Conservation (phyloP, 2,113 vertebrate species). For the Bambusicola thoracicus region DNA sequence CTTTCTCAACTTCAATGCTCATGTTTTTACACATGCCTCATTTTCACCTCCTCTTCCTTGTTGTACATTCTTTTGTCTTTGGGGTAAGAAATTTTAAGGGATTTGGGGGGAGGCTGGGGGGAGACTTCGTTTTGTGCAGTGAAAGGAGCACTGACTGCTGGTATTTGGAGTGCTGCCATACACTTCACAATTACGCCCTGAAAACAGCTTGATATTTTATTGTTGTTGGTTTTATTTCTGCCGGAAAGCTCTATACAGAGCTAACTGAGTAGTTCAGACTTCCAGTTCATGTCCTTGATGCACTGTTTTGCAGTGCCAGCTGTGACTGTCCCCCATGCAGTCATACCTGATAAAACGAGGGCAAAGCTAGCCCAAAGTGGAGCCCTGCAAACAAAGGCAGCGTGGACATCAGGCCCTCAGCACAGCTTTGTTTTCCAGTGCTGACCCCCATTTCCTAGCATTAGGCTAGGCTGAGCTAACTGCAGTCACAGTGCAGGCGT, state of each 20-base stretch:
- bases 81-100: not conserved
- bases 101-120: not conserved
- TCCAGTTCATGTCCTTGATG: not conserved
- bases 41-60: not conserved
- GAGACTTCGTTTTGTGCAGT: not conserved
- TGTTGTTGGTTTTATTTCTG: not conserved
- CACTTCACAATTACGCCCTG: not conserved
- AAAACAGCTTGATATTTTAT: not conserved
- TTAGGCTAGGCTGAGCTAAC: not conserved
- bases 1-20: not conserved
- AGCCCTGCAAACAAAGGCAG: not conserved
- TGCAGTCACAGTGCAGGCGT: not conserved
- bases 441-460: not conserved
- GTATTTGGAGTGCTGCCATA: not conserved
- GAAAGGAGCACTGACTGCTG: not conserved
- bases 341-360: not conserved
- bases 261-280: not conserved
- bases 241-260: not conserved
- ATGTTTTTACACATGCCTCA: not conserved
- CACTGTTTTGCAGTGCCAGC: not conserved
- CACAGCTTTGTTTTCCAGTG: not conserved
- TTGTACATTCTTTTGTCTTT: not conserved
- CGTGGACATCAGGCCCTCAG: fast-evolving
- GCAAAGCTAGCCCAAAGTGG: not conserved
- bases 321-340: not conserved